These are phyloP conservation scores for Temnothorax rugatulus DNA, from an alignment of 2,888 invertebrate genomes.

Conservation along the genomic window DNA sequence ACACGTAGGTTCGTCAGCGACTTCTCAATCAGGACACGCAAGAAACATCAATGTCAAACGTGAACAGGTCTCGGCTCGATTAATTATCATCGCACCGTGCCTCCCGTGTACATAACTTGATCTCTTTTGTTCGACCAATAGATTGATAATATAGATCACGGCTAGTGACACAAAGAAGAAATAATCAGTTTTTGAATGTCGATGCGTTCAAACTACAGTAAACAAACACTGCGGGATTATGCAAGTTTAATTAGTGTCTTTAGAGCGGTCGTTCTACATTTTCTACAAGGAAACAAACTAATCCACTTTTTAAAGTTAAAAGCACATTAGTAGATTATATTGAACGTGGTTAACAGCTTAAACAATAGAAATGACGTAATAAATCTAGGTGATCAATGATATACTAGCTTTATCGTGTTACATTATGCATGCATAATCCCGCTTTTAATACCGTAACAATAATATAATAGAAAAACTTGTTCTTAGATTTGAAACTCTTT, in stretches of 20 bases:
- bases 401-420: conserved; percentile 2
- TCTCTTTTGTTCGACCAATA: not conserved
- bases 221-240: conserved; percentile 2
- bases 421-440: conserved; percentile 3
- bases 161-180: not conserved
- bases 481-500: conserved; percentile 12
- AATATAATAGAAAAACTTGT: not conserved
- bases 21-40: not conserved
- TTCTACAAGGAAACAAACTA: not conserved
- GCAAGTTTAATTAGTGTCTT: not conserved
- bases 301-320: not conserved
- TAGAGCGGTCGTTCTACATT: not conserved
- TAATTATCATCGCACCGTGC: not conserved
- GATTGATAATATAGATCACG: not conserved
- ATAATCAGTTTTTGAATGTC: not conserved
- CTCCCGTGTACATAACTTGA: conserved; percentile 9
- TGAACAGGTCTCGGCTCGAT: not conserved
- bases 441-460: not conserved
- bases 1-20: conserved; percentile 62
- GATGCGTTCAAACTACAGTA: not conserved
- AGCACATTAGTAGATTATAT: not conserved
- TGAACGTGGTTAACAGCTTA: not conserved
- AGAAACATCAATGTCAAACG: conserved; percentile 33
- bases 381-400: not conserved
- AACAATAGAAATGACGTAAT: not conserved